A percentile compares a stretch with the other conserved stretches of the same genome.
phyloP scores from a whole-genome alignment of 1,140 invertebrate species.

The Drosophila ohnishii region DNA sequence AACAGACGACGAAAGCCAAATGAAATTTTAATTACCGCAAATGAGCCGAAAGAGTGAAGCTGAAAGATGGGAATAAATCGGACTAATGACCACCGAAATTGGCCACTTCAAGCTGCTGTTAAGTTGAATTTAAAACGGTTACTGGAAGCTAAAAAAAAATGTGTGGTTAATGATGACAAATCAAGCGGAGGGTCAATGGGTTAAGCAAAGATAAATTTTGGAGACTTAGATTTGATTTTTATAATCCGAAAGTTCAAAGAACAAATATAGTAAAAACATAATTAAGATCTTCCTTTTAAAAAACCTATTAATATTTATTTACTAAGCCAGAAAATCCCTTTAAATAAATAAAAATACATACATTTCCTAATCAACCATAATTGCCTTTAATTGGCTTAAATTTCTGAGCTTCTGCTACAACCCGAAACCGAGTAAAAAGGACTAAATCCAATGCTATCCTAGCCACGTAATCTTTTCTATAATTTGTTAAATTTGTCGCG shows the following conservation, averaged over 20 bases:
- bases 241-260: too few relatives aligned
- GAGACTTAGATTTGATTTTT: too few relatives aligned
- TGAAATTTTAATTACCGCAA: slow-evolving; percentile 80
- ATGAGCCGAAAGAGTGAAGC: slow-evolving; percentile 43
- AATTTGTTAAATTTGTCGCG: slow-evolving; percentile 81
- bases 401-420: not conserved
- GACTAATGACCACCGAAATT: slow-evolving; percentile 54
- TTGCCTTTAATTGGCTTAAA: slow-evolving; percentile 74
- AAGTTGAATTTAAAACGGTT: slow-evolving; percentile 36
- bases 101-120: slow-evolving; percentile 46
- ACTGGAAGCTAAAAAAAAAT: slow-evolving; percentile 9
- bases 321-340: not conserved
- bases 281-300: too few relatives aligned
- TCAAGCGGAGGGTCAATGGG: not conserved
- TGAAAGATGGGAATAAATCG: slow-evolving; percentile 1
- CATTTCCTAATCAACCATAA: slow-evolving; percentile 30
- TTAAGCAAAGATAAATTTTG: not conserved
- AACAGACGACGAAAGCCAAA: slow-evolving; percentile 60
- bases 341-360: not conserved
- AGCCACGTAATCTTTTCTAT: slow-evolving; percentile 78
- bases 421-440: not conserved
- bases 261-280: too few relatives aligned
- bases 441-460: slow-evolving; percentile 20
- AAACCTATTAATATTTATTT: not conserved
- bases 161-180: not conserved